Evolutionary conservation across 2,888 invertebrate genomes (phyloP), one percentile per base, ranked within the genome.

Genomic region (Polia nebulosa): DNA sequence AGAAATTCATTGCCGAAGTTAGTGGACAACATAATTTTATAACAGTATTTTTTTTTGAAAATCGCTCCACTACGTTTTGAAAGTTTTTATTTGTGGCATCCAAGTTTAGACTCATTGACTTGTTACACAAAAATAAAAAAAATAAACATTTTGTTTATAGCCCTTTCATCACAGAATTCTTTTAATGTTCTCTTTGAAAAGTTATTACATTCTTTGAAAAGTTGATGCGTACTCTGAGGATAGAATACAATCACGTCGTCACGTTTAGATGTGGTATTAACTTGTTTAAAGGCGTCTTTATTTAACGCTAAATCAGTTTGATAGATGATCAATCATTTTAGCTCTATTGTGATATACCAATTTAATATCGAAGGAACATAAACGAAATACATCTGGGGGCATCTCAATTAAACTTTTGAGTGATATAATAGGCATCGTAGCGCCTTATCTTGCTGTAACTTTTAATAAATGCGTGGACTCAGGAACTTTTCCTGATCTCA

Each of bases 11-110:
- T 32, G 32, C 32, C 7, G 32, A 32, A 32, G 32, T 32, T 32
- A 32, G 32, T 32, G 32, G 32, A 32, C 32, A 32, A 32, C 32
- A 32, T 32, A 32, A 4, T 8, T 51, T 25, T 49, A 15, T 13
- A 13, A 8, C 17, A 8, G 11, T 11, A 15, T 39, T 49, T 8
- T 51, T 20, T 34, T 52, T 20, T 9, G n/a, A 22, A n/a, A 17
- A 36, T 22, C 20, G 34, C 15, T 44, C 45, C 6, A 1, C 13
- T 66, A 41, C 41, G 29, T 51, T 36, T n/a, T 27, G 34, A 32
- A 68, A 73, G 51, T 76, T 73, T 51, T 72, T 68, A 79, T 79
- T 80, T 81, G 63, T 71, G 56, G 56, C 51, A 44, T 15, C 4
- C n/a, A 53, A 72, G 45, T 80, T 76, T 61, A 32, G 44, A 58